Evolutionary conservation across 2,888 invertebrate genomes (phyloP), one percentile per base, ranked within the genome.

Genomic region (Tipula lateralis): DNA sequence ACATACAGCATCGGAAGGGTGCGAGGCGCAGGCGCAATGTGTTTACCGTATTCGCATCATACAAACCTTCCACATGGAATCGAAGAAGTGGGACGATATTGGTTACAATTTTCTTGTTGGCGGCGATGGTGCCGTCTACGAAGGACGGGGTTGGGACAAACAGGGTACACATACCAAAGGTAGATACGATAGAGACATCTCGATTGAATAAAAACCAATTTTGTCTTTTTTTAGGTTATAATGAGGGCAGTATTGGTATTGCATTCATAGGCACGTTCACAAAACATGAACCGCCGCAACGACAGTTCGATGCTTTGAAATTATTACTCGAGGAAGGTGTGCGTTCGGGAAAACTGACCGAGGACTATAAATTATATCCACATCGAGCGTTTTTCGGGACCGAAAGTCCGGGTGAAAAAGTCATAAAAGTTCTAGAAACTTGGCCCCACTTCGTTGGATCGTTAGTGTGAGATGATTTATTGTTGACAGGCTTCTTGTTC

Each of bases 31-130:
- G 89, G 39, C 29, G 1, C 24, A 1, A 32, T 83, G 66, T 34
- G 13, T 66, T 29, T 66, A 12, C 1, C 50, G 12, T n/a, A 34
- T 93, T 2, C 91, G 92, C 24, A 87, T 90, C n/a, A 92, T 93
- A 80, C 95, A 95, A 88, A 91, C 89, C 82, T 94, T 91, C 87
- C 95, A 96, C 89, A 93, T 95, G 85, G 93, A 94, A 85, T 91
- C 91, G 29, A 88, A 87, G n/a, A 87, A 90, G 0, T 95, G 93
- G 93, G 90, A 89, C 84, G 95, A 96, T 88, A 94, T 95, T 32
- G 94, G 91, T 0, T 96, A 95, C 89, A 96, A 95, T 88, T 96
- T 95, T 87, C 88, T 96, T 9, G 92, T 96, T 0, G 96, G 95
- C 0, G 95, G 95, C 5, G 95, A 96, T 87, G 96, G 95, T 0